Evolutionary conservation across 1,140 invertebrate species (phyloP).

Genomic region (roundworm (Caenorhabditis elegans)): WBcel235 BX284603.4:5770501-5771000

Average conservation of each 20-base stretch:
- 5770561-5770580: constrained; percentile 56
- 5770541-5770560: too few species aligned
- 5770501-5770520: too few species aligned
- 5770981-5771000: constrained; percentile 56
- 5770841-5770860: constrained; percentile 9
- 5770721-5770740: too few species aligned
- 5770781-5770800: too few species aligned
- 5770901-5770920: not conserved
- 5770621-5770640: constrained; percentile 59
- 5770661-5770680: not conserved
- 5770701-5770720: too few species aligned
- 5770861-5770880: constrained; percentile 40
- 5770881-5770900: constrained; percentile 44
- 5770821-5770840: too few species aligned
- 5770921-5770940: constrained; percentile 65
- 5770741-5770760: too few species aligned
- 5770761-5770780: too few species aligned
- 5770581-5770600: constrained; percentile 63
- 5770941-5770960: constrained; percentile 64
- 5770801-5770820: too few species aligned
- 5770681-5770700: not conserved
- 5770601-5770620: constrained; percentile 64
- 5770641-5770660: constrained; percentile 63
- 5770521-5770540: too few species aligned
- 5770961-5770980: constrained; percentile 56